A percentile compares a stretch with the other conserved stretches of the same genome.
Conservation (phyloP, 1,140 invertebrate genomes). For the Eufriesea mexicana region DNA sequence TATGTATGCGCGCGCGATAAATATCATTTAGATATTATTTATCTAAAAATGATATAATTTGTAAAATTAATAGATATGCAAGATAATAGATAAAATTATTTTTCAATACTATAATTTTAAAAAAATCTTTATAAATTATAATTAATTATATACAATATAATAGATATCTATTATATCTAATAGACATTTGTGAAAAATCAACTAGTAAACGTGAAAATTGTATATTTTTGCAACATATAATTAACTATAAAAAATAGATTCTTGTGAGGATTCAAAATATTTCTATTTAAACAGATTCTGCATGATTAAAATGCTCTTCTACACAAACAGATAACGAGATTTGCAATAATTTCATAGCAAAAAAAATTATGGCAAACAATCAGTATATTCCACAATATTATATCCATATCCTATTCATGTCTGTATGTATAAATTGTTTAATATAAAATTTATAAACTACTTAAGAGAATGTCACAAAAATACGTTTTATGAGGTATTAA, state of each 20-base stretch:
- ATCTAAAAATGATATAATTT: background rate
- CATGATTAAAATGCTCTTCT: background rate
- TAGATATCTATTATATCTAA: conserved; percentile 5
- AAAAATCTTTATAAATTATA: background rate
- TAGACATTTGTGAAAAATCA: conserved; percentile 13
- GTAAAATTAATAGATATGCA: background rate
- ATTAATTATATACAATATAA: background rate
- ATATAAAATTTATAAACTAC: conserved; percentile 66
- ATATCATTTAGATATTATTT: too few species aligned
- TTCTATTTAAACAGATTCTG: conserved; percentile 50
- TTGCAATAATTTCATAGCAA: background rate
- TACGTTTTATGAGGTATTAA: conserved; percentile 56
- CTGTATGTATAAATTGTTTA: conserved; percentile 51
- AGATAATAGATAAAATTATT: background rate
- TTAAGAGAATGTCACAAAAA: conserved; percentile 62
- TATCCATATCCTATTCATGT: conserved; percentile 68
- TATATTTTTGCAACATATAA: background rate
- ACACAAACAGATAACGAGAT: conserved; percentile 30
- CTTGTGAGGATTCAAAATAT: conserved; percentile 11
- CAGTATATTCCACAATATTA: conserved; percentile 1
- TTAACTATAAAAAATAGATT: background rate
- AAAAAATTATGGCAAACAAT: background rate
- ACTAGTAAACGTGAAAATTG: background rate
- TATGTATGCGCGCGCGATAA: background rate
- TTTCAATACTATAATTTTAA: background rate